Conservation (phyloP, 2,113 vertebrate genomes). For the Speoplatyrhinus poulsoni region DNA sequence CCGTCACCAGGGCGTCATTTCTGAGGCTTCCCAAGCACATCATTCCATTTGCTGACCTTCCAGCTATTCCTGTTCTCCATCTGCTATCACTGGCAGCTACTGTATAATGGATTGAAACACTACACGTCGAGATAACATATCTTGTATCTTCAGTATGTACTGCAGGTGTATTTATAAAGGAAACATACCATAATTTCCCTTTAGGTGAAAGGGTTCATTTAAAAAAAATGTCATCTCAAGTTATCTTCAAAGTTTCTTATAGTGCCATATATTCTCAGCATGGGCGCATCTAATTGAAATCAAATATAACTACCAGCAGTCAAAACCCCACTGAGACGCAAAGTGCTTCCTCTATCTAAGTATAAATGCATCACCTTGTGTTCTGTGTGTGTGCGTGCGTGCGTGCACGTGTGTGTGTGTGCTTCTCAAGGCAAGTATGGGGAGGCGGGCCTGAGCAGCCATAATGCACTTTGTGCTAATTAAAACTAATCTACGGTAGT, state of each 20-base stretch:
- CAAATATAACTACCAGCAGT: neutral
- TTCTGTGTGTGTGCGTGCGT: neutral
- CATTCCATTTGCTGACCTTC: constrained; percentile 69
- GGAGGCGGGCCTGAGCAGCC: neutral
- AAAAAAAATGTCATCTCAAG: neutral
- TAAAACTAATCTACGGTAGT: constrained; percentile 39
- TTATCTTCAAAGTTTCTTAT: neutral
- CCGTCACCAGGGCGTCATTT: constrained; percentile 66
- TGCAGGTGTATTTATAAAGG: neutral
- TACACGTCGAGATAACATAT: constrained; percentile 2
- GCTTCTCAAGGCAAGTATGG: neutral
- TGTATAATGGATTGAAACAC: constrained; percentile 26
- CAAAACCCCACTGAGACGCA: neutral
- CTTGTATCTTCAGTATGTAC: neutral
- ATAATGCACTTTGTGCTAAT: constrained; percentile 36
- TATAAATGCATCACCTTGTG: neutral
- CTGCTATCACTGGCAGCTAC: constrained; percentile 5
- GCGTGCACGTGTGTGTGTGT: neutral
- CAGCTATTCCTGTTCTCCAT: constrained; percentile 38
- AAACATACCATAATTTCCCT: neutral
- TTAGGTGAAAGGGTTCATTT: no score
- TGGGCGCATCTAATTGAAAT: neutral
- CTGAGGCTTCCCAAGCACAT: constrained; percentile 62
- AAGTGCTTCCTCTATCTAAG: neutral
- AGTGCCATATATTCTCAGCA: neutral